These are phyloP conservation scores for Drosophila subpulchrella DNA, from an alignment of 1,140 invertebrate species.

Conservation along the genomic window DNA sequence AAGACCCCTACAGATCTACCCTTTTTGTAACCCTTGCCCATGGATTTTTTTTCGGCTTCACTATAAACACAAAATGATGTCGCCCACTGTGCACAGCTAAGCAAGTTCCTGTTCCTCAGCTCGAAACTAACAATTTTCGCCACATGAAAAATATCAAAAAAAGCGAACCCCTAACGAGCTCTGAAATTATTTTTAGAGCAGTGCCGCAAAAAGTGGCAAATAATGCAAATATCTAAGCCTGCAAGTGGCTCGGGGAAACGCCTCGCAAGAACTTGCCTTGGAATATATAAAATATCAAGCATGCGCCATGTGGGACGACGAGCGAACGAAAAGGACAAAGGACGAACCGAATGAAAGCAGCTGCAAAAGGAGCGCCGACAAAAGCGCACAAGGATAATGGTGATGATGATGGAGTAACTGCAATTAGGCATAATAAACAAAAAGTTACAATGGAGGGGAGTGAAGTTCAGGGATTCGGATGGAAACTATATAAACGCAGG, in stretches of 20 bases:
- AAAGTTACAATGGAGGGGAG: slow-evolving; percentile 65
- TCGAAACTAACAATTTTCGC: slow-evolving; percentile 69
- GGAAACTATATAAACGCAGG: slow-evolving; percentile 64
- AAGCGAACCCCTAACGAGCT: slow-evolving; percentile 22
- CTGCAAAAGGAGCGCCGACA: slow-evolving; percentile 74
- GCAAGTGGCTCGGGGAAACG: slow-evolving; percentile 58
- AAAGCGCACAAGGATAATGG: slow-evolving; percentile 56
- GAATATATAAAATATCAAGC: slow-evolving; percentile 56
- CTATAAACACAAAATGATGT: slow-evolving; percentile 22
- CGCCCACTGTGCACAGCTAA: slow-evolving; percentile 54
- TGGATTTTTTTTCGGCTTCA: not conserved
- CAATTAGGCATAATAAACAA: slow-evolving; percentile 83
- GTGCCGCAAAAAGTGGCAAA: slow-evolving; percentile 58
- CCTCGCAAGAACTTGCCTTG: slow-evolving; percentile 33
- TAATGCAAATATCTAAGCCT: slow-evolving; percentile 63
- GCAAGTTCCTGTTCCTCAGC: slow-evolving; percentile 16
- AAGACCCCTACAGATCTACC: slow-evolving; percentile 6
- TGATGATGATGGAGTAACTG: slow-evolving; percentile 71
- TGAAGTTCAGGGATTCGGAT: not conserved
- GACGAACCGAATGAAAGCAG: slow-evolving; percentile 55
- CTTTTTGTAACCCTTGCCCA: slow-evolving; percentile 36
- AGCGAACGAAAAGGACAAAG: slow-evolving; percentile 27
- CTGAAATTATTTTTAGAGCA: slow-evolving; percentile 50
- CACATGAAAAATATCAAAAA: slow-evolving; percentile 44
- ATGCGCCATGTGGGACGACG: slow-evolving; percentile 57